phyloP scores from a whole-genome alignment of 1,140 invertebrate genomes.

The Drosophila oshimai region DNA sequence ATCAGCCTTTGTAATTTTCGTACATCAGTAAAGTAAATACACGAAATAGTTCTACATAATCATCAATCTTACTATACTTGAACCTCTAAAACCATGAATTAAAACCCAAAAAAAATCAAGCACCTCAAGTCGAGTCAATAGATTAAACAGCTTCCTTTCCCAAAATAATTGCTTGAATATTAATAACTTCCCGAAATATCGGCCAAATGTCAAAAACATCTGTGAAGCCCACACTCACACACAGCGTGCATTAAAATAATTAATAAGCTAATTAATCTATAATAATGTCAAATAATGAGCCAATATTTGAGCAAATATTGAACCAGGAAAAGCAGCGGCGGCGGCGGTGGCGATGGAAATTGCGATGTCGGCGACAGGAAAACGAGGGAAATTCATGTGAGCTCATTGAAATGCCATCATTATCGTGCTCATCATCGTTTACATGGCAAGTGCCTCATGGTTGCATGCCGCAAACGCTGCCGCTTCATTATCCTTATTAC shows the following conservation, averaged over 20 bases:
- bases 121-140: neutral
- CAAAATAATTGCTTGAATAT: slow-evolving; percentile 20
- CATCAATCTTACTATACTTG: too few species aligned
- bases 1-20: too few species aligned
- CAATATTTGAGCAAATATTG: slow-evolving; percentile 72
- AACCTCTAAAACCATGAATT: too few species aligned
- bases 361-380: slow-evolving; percentile 33
- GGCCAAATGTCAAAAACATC: slow-evolving; percentile 21
- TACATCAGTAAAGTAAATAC: too few species aligned
- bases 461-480: slow-evolving; percentile 63
- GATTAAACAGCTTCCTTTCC: neutral
- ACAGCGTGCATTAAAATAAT: slow-evolving; percentile 48
- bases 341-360: slow-evolving; percentile 26
- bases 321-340: neutral
- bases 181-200: slow-evolving; percentile 17
- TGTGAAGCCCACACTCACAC: neutral
- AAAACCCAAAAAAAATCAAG: neutral
- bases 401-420: slow-evolving; percentile 74
- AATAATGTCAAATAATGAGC: slow-evolving; percentile 71
- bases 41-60: too few species aligned
- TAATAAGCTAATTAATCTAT: slow-evolving; percentile 70
- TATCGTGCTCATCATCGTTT: slow-evolving; percentile 77
- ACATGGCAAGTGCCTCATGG: slow-evolving; percentile 64
- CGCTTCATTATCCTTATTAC: slow-evolving; percentile 81
- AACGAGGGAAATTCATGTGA: slow-evolving; percentile 2